A percentile compares a stretch with the other conserved stretches of the same genome.
phyloP scores from a whole-genome alignment of 2,888 invertebrate species.

The Achlya flavicornis region DNA sequence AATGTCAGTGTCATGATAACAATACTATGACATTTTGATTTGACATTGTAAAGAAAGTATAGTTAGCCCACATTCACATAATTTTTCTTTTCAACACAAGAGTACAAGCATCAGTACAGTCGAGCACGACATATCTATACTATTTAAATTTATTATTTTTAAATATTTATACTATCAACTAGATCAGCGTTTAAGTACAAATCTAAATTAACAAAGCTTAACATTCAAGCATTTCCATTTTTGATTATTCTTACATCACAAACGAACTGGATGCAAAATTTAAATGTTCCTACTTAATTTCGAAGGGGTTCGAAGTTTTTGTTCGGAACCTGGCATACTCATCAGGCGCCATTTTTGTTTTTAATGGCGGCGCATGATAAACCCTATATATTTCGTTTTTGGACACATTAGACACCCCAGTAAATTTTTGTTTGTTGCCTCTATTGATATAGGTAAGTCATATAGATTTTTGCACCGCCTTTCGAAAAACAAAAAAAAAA shows the following conservation, averaged over 20 bases:
- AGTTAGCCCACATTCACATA: background rate
- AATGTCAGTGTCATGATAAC: conserved; percentile 14
- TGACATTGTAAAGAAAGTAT: background rate
- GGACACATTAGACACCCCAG: too few relatives aligned
- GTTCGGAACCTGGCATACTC: too few relatives aligned
- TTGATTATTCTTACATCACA: conserved; percentile 25
- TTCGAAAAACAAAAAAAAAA: too few relatives aligned
- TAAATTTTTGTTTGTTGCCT: too few relatives aligned
- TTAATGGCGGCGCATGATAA: too few relatives aligned
- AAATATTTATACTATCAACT: conserved; percentile 32
- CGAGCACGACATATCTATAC: conserved; percentile 52
- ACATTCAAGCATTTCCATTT: conserved; percentile 35
- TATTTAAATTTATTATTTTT: conserved; percentile 32
- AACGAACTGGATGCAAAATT: conserved; percentile 26
- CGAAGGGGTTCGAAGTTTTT: too few relatives aligned
- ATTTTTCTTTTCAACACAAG: background rate
- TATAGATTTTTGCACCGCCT: too few relatives aligned
- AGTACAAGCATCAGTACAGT: conserved; percentile 59
- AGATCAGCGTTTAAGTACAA: conserved; percentile 57
- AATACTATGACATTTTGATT: conserved; percentile 27
- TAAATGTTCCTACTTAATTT: background rate
- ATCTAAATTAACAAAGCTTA: conserved; percentile 57
- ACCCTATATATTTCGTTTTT: too few relatives aligned
- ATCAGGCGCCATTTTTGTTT: too few relatives aligned
- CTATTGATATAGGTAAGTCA: too few relatives aligned